Conservation (phyloP, 2,888 invertebrate species). For the Melikaiella ostensackeni region DNA sequence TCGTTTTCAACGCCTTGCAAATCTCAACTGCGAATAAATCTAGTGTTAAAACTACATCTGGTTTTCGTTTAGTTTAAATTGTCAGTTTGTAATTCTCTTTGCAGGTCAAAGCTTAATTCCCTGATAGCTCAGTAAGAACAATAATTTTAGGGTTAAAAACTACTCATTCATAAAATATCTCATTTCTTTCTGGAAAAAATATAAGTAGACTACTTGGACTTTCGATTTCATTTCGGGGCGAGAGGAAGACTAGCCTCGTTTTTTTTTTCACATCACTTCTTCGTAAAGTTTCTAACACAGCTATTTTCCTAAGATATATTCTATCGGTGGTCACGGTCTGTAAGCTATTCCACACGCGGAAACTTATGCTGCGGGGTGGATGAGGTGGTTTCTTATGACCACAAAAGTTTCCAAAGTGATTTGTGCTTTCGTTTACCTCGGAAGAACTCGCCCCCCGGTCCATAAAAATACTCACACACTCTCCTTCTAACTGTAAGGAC, state of each 20-base stretch:
- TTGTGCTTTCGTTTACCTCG: constrained; percentile 55
- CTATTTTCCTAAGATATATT: constrained; percentile 46
- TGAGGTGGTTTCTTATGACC: constrained; percentile 55
- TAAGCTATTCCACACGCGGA: constrained; percentile 31
- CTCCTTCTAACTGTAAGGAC: constrained; percentile 41
- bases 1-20: constrained; percentile 42
- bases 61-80: neutral
- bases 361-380: constrained; percentile 49
- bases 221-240: neutral
- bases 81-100: constrained; percentile 9
- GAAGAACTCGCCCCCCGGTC: constrained; percentile 39
- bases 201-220: neutral
- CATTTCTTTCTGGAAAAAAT: neutral
- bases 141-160: neutral
- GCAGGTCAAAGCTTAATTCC: neutral
- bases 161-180: too few relatives aligned
- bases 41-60: constrained; percentile 30
- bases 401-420: constrained; percentile 53
- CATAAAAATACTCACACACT: constrained; percentile 27
- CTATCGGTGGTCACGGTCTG: constrained; percentile 48
- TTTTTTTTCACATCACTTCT: neutral
- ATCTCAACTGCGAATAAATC: constrained; percentile 44
- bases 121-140: neutral
- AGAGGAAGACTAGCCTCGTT: neutral
- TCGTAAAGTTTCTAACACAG: neutral